Percentiles rank a stretch among this genome's conserved stretches.
These are phyloP conservation scores for Xenops minutus DNA, from an alignment of 2,797 vertebrate genomes.

Conservation along the genomic window DNA sequence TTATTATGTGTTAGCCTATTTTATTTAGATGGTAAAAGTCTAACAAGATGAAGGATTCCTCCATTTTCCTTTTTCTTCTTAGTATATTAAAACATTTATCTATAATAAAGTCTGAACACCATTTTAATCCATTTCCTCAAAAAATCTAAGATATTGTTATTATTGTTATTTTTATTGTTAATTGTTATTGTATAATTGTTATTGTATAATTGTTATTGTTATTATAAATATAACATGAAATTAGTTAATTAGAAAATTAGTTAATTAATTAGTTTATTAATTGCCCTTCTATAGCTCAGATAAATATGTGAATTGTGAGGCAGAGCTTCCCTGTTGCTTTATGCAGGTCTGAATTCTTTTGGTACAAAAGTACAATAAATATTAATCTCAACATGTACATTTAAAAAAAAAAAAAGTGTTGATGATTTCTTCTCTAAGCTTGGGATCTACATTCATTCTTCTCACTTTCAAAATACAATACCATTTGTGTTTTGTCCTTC, in stretches of 20 bases:
- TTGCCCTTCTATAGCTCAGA: not conserved
- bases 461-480: not conserved
- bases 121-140: not conserved
- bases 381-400: not conserved
- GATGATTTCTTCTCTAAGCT: not conserved
- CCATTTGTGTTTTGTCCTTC: not conserved
- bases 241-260: too few species aligned
- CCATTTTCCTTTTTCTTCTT: not conserved
- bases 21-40: not conserved
- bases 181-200: too few species aligned
- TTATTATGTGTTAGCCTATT: not conserved
- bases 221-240: not conserved
- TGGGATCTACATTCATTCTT: not conserved
- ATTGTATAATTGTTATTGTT: not conserved
- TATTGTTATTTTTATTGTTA: too few species aligned
- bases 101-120: not conserved
- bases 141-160: not conserved
- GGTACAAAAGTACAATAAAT: not conserved
- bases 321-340: not conserved
- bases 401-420: not conserved
- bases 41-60: not conserved
- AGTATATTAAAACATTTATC: not conserved
- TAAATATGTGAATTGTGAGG: not conserved
- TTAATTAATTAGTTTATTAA: not conserved
- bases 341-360: not conserved